Base-by-base conservation (phyloP, 2,113 vertebrate species). In the Irena cyanogastra region DNA sequence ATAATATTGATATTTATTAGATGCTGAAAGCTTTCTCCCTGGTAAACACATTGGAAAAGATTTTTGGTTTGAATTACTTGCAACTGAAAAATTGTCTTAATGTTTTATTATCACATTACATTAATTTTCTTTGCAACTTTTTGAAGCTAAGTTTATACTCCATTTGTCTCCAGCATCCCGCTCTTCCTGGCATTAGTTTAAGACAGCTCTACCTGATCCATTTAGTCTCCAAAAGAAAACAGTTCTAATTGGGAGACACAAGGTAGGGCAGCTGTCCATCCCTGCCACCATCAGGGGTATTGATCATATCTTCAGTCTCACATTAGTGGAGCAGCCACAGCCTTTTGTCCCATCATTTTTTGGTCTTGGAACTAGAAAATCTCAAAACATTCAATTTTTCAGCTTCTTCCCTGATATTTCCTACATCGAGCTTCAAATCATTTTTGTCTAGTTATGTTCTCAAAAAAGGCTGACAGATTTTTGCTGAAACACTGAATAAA, bases 361-460 rank as follows among this genome's bases (percentile, higher is more conserved):
- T 50, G 20, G 61, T 41, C 44, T 87, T 37, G 70, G 28, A 54
- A 81, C 7, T 0, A 1, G 53, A 91, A 87, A 81, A 81, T 56
- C 18, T 80, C 4, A 56, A 80, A 89, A 77, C 14, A 26, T 21
- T 53, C 15, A 3, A 21, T 37, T 75, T 90, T 75, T 66, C 52
- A 64, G 13, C 12, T 74, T 85, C 35, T 75, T 61, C 35, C 5
- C 14, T 33, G 12, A 47, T 16, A 26, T 56, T 59, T 59, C 18
- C 39, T 30, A 63, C 35, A 41, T 37, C 1, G 1, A 89, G 41
- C 16, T 83, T 68, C 13, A n/a, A 0, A 0, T 21, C 9, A 50
- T 50, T 91, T 86, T 77, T 77, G 59, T 22, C 33, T 76, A 54
- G 12, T 64, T 75, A 39, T 3, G 11, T 49, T 71, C 28, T 49